Base-by-base conservation (phyloP, 2,797 vertebrate genomes). In the Bradypodion pumilum region DNA sequence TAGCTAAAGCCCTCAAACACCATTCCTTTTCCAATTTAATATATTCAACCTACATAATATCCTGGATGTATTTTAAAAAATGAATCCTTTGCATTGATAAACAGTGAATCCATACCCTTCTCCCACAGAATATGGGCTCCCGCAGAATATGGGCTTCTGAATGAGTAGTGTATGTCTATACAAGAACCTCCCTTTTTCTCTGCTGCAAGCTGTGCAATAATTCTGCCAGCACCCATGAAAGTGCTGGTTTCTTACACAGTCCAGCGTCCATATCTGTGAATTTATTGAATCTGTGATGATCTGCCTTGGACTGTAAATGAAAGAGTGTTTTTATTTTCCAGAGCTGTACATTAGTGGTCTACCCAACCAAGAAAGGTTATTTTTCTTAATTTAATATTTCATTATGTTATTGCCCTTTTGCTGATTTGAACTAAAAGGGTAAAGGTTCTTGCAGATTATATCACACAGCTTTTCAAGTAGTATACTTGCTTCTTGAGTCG, bases 351-450 rank as follows among this genome's bases (percentile, higher is more conserved):
- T 81, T 40, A 13, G 12, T 23, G n/a, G 21, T 13, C n/a, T 49
- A 5, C 5, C 2, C 40, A 10, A 9, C 49, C 44, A 7, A 80
- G 10, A 59, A 60, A n/a, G 13, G 40, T 73, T 35, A 62, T 25
- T 81, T n/a, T 10, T 40, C 69, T 46, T 40, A 74, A 62, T 74
- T 60, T 81, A 73, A 63, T 81, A 73, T 63, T 63, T 63, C 9
- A 40, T 80, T 66, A 56, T 37, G 19, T 56, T 25, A 7, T 5
- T n/a, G 52, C 35, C 32, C 12, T 59, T 69, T 80, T 69, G 46
- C 78, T 35, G 52, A 80, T 13, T 25, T 66, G 23, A 52, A 80
- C 66, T 52, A 42, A 40, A 19, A 70, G 49, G 25, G 23, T 23
- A 56, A 80, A 70, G 40, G 29, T n/a, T 23, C 37, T 62, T 32